Percentiles rank a stretch among this genome's conserved stretches.
These are phyloP conservation scores for Euleptes europaea DNA, from an alignment of 2,113 vertebrate species.

Conservation along the genomic window DNA sequence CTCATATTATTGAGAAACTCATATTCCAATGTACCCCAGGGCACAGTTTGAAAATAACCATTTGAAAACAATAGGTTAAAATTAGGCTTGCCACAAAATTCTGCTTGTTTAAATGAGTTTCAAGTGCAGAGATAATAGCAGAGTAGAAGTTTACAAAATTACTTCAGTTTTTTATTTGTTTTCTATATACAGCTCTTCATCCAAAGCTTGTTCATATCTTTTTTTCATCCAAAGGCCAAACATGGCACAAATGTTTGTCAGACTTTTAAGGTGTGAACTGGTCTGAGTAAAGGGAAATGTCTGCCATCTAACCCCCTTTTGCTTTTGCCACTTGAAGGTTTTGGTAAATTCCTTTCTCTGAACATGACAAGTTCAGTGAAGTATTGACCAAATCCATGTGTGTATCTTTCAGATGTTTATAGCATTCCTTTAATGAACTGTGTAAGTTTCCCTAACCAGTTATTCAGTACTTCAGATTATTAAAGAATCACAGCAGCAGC, in stretches of 20 bases:
- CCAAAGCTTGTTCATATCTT: neutral
- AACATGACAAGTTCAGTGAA: neutral
- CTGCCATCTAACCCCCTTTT: neutral
- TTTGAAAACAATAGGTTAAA: neutral
- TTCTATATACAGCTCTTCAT: neutral
- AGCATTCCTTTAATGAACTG: neutral
- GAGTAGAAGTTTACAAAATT: neutral
- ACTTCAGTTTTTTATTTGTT: neutral
- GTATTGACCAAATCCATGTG: neutral
- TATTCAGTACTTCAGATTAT: slow-evolving; percentile 92
- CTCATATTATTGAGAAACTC: too few relatives aligned
- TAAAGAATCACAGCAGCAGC: slow-evolving; percentile 98
- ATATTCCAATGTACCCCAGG: too few relatives aligned
- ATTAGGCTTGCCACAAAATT: neutral
- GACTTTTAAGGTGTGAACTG: neutral
- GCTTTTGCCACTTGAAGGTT: neutral
- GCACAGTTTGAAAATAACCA: neutral
- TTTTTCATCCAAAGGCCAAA: neutral
- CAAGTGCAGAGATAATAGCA: neutral
- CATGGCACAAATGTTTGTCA: neutral
- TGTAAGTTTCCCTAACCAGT: slow-evolving; percentile 73
- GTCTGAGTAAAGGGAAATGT: neutral
- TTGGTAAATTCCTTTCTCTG: neutral
- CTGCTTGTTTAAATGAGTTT: neutral
- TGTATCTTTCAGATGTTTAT: rapidly evolving